Conservation (phyloP, 2,113 vertebrate species). For the Rhinogobius similis region DNA sequence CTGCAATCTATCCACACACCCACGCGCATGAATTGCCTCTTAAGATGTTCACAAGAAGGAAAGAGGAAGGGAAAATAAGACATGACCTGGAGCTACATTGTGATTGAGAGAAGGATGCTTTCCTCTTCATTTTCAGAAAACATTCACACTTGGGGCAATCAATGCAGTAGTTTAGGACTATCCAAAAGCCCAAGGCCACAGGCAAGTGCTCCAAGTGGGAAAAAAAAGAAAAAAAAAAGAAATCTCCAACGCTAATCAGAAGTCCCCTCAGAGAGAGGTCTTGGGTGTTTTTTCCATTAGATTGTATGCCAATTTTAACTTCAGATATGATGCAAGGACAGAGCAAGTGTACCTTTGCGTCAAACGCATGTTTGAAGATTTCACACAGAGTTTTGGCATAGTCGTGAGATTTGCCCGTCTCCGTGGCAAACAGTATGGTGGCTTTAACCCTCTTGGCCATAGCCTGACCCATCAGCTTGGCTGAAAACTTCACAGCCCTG, state of each 20-base stretch:
- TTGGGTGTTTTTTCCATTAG: constrained; percentile 30
- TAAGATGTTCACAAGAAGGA: constrained; percentile 60
- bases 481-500: constrained; percentile 98
- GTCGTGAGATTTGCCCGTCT: constrained; percentile 94
- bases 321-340: constrained; percentile 48
- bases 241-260: constrained; percentile 46
- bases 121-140: constrained; percentile 18
- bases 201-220: constrained; percentile 27
- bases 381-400: constrained; percentile 97
- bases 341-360: constrained; percentile 88
- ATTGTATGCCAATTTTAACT: constrained; percentile 3
- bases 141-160: constrained; percentile 47
- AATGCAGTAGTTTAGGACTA: constrained; percentile 45
- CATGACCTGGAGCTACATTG: constrained; percentile 41
- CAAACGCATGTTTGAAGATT: constrained; percentile 98
- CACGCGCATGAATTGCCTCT: constrained; percentile 46
- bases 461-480: constrained; percentile 97
- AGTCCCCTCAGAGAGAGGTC: constrained; percentile 26
- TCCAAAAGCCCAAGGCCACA: constrained; percentile 19
- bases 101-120: constrained; percentile 47
- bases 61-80: constrained; percentile 40
- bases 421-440: constrained; percentile 94
- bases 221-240: background rate
- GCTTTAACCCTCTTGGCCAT: constrained; percentile 99
- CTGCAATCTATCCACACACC: constrained; percentile 38